Evolutionary conservation across 2,797 vertebrate genomes (phyloP), one percentile per base, ranked within the genome.

Genomic region (Streptopelia turtur): DNA sequence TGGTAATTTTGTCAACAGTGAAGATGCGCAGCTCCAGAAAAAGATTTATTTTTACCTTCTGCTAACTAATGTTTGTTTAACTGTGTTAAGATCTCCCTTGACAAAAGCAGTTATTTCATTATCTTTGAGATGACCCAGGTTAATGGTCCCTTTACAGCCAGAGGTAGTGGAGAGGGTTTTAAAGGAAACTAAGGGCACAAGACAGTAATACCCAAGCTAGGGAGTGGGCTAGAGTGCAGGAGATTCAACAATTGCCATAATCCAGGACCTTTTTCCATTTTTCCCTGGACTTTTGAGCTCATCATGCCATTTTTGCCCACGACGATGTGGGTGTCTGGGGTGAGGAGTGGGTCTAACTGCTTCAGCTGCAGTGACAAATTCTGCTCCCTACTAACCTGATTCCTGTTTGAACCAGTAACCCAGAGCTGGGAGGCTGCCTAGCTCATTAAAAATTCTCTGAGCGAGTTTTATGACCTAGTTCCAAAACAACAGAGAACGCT

Each of bases 361-460:
- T 90, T 86, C 88, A 90, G 68, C 35, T 76, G 74, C 90, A 66
- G 90, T 0, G 2, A 63, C n/a, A 82, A 72, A 76, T 84, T 82
- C 90, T 90, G 59, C 83, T 90, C 39, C 88, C 93, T 93, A 68
- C 93, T 91, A 95, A 94, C 78, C 88, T 77, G 78, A 89, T 94
- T 93, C 22, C 1, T 27, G 60, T 87, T 56, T 96, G 96, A 95
- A 91, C 91, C 88, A 91, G 63, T 97, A 96, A 96, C 96, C 94
- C 86, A 88, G 91, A 94, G 87, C 87, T 91, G 76, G 52, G 90
- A 93, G 64, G 25, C 89, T 93, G 69, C 59, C 31, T 41, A 33
- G 55, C 49, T 96, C 83, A 92, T 96, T 91, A 96, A 93, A 83
- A 94, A 94, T 94, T 95, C 96, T 93, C 90, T 64, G 66, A 68